Evolutionary conservation across 2,888 invertebrate species (phyloP).

Genomic region (Melieria picta): DNA sequence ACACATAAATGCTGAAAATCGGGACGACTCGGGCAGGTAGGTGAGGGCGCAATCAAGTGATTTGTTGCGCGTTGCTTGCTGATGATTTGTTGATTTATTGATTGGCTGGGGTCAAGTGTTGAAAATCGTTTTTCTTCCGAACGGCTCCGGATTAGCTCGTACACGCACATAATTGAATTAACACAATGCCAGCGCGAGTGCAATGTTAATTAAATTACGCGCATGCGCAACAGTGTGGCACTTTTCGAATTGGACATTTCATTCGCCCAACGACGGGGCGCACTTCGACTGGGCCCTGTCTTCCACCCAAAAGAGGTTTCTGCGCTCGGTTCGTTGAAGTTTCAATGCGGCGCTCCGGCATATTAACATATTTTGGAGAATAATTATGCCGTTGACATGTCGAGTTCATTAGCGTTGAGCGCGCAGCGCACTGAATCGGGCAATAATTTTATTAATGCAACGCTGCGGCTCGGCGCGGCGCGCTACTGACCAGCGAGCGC

Average conservation of each 20-base stretch:
- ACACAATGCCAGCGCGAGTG: constrained; percentile 19
- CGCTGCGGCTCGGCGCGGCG: too few relatives aligned
- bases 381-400: constrained; percentile 25
- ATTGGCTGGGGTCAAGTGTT: constrained; percentile 60
- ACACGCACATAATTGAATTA: constrained; percentile 19
- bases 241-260: too few relatives aligned
- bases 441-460: too few relatives aligned
- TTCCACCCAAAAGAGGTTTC: too few relatives aligned
- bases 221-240: background rate
- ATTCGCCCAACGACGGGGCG: too few relatives aligned
- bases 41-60: constrained; percentile 10
- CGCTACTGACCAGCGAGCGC: too few relatives aligned
- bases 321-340: too few relatives aligned
- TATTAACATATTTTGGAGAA: constrained; percentile 11
- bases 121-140: constrained; percentile 1
- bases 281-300: too few relatives aligned
- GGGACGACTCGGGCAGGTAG: too few relatives aligned
- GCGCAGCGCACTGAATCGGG: too few relatives aligned
- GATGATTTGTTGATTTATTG: constrained; percentile 65
- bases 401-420: constrained; percentile 24
- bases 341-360: too few relatives aligned
- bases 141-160: background rate
- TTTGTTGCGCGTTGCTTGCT: constrained; percentile 44
- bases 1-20: too few relatives aligned
- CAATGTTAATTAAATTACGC: constrained; percentile 22